These are phyloP conservation scores for Ursus arctos DNA, from an alignment of 2,113 vertebrate genomes.

Conservation along the genomic window DNA sequence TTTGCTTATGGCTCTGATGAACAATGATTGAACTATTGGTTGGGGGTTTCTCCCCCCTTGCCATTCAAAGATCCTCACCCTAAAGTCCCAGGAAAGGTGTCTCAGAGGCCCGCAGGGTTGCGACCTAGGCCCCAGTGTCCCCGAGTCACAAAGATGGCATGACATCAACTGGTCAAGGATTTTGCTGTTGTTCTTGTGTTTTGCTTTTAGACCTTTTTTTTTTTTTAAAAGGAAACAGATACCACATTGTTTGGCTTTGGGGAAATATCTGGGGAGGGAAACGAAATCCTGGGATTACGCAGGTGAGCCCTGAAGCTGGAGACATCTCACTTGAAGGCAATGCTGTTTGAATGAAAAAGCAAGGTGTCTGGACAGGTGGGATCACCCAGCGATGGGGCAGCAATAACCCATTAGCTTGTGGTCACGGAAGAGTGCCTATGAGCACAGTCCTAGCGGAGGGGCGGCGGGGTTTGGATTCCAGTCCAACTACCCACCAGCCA, in stretches of 20 bases:
- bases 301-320: slow-evolving; percentile 38
- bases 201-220: slow-evolving; percentile 21
- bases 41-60: neutral
- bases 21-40: neutral
- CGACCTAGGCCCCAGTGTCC: neutral
- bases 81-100: neutral
- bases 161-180: neutral
- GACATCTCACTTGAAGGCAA: slow-evolving; percentile 49
- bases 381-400: neutral
- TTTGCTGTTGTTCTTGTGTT: neutral
- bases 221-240: slow-evolving; percentile 2
- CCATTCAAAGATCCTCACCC: neutral
- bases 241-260: neutral
- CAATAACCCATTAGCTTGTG: neutral
- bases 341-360: neutral
- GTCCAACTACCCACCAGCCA: neutral
- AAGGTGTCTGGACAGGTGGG: neutral
- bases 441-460: neutral
- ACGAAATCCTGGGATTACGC: slow-evolving; percentile 19
- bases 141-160: neutral
- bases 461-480: neutral
- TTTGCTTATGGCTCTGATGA: neutral
- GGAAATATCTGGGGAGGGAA: slow-evolving; percentile 28
- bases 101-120: neutral
- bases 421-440: neutral